Evolutionary conservation across 2,888 invertebrate genomes (phyloP), one percentile per base, ranked within the genome.

Genomic region (Polietes domitor): DNA sequence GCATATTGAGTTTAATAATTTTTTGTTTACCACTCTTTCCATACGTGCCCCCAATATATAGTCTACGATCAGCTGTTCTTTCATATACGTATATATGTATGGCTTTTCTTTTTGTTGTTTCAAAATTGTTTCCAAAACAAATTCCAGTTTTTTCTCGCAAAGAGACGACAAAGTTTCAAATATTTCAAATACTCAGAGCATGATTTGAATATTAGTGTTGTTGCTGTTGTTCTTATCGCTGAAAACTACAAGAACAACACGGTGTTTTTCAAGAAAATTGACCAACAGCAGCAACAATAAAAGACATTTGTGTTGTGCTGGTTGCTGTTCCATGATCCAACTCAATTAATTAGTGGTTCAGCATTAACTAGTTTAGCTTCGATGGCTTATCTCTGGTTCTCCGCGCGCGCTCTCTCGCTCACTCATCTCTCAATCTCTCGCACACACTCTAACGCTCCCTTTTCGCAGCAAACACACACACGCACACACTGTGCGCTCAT

Each of bases 301-400:
- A 61, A 61, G 37, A n/a, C 9, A 41, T 76, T 65, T 77, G 17
- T 58, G 26, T 43, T 63, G 75, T 53, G 4, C 43, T 32, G 32
- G 4, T 21, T 32, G 32, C 32, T 32, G 32, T 37, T 12, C 37
- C 68, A 80, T 32, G 32, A 10, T 12, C 37, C 68, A 80, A 77
- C 80, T 77, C 80, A 83, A 61, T 82, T 71, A 82, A n/a, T n/a
- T n/a, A n/a, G n/a, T n/a, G n/a, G 65, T 80, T 77, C 77, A 77
- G 55, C 53, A 77, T 77, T 83, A 83, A 80, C 80, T 83, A 80
- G 80, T 83, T 83, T 83, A 61, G 26, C 37, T 37, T 47, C 3
- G 47, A 7, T 24, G 0, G 19, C 26, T 41, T 58, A 50, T 32
- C 6, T 58, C 21, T 37, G 21, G 1, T 32, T 73, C 28, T 47